Conservation (phyloP, 2,113 vertebrate genomes). For the Dicaeum eximium region DNA sequence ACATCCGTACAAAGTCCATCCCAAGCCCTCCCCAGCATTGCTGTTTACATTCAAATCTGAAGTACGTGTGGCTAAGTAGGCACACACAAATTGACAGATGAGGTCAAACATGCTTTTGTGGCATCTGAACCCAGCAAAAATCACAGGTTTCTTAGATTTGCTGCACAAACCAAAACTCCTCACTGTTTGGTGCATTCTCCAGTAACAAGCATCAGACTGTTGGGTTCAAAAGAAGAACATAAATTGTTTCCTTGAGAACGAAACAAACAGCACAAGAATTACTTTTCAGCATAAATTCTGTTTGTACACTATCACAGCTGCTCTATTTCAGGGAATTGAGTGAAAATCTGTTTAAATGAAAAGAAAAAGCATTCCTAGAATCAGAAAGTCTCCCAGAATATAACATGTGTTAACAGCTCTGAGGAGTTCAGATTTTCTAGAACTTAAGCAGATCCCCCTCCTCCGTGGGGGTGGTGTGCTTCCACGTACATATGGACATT, state of each 20-base stretch:
- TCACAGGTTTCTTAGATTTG: neutral
- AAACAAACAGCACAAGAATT: neutral
- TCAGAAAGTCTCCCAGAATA: neutral
- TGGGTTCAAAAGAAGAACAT: neutral
- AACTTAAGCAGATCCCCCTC: neutral
- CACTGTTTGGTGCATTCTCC: neutral
- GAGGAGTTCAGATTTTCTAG: neutral
- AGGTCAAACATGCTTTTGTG: neutral
- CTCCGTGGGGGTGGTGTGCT: neutral
- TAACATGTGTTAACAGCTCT: neutral
- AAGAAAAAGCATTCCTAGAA: neutral
- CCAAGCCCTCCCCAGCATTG: neutral
- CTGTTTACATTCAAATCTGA: neutral
- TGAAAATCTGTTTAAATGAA: neutral
- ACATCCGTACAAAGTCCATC: fast-evolving
- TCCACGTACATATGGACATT: neutral
- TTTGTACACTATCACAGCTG: slow-evolving; percentile 14
- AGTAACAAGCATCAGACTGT: neutral
- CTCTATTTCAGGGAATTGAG: neutral
- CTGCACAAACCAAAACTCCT: neutral
- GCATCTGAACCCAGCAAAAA: neutral
- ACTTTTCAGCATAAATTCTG: neutral
- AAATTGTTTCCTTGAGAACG: neutral
- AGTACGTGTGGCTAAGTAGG: fast-evolving
- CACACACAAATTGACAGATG: neutral